Base-by-base conservation (phyloP, 2,888 invertebrate species). In the Aromia moschata region DNA sequence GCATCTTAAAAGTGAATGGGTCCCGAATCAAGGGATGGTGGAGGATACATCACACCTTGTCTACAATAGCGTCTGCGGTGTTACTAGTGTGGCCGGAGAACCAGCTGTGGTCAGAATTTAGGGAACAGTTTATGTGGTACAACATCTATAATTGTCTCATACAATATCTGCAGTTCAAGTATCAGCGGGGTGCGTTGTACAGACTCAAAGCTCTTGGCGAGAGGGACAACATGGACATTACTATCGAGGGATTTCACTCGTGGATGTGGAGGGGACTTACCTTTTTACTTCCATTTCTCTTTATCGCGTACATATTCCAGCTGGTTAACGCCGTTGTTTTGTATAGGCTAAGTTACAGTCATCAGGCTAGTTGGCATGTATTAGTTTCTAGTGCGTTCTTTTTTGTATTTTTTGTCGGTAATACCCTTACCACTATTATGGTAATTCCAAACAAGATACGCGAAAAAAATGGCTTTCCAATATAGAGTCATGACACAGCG, bases 251-350 rank as follows among this genome's bases (percentile, higher is more conserved):
- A 15, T 98, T 98, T 81, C 98, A 98, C 82, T 95, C 95, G 0
- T 99, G 98, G 98, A 99, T 99, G 98, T 99, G 98, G 95, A 89
- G 94, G 53, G 98, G 98, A 0, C 84, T 99, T 43, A 93, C 94
- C 33, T 99, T 98, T 77, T 85, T 99, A 0, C 82, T 99, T 59
- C 99, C 99, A 0, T 98, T 99, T 83, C 87, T 99, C 10, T 95
- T 96, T 76, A 83, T 89, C 36, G 98, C 96, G 16, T 99, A 99
- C 79, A 80, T 93, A 47, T 97, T 95, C 83, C 98, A 99, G 80
- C 84, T 98, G 20, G 97, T 96, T 82, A 96, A 97, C 74, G 93
- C 97, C 0, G 96, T 93, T 77, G 87, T 88, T n/a, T 84, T 99
- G 40, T 95, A 90, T 77, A 83, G 88, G 60, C 84, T 98, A 64